A percentile compares a stretch with the other conserved stretches of the same genome.
phyloP scores from a whole-genome alignment of 2,888 invertebrate species.

The Drosophila mayaguana region DNA sequence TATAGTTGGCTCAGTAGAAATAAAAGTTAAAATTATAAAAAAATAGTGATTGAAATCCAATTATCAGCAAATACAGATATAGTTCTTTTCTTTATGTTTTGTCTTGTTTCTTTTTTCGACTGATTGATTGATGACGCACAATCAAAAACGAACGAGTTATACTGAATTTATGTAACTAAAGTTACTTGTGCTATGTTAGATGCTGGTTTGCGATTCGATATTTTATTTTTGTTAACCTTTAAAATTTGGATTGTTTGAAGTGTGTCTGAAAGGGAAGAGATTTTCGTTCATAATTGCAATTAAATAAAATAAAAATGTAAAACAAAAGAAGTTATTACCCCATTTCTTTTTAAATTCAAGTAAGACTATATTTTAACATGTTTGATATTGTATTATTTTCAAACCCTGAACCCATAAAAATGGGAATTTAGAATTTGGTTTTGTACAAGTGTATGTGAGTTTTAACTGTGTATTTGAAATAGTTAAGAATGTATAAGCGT shows the following conservation, averaged over 20 bases:
- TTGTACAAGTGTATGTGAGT: neutral
- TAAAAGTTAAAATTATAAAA: neutral
- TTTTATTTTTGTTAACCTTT: neutral
- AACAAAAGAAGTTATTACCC: neutral
- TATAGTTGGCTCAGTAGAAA: neutral
- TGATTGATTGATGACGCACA: conserved; percentile 6
- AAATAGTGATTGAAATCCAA: neutral
- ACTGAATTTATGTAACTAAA: neutral
- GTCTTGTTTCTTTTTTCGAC: too few species aligned
- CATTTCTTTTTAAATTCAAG: neutral
- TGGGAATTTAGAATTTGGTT: neutral
- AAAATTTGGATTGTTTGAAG: neutral
- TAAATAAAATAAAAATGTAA: neutral
- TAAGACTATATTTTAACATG: neutral
- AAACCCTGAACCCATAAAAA: neutral
- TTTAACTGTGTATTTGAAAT: too few species aligned
- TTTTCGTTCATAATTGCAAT: neutral
- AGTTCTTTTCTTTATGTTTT: neutral
- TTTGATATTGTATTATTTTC: neutral
- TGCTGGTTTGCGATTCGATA: neutral
- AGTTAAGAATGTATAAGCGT: too few species aligned
- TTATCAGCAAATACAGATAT: neutral
- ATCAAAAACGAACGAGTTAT: too few species aligned
- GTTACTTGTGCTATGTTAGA: neutral
- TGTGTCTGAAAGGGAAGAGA: neutral